Evolutionary conservation across 1,140 invertebrate genomes (phyloP).

Genomic region (Lamellibrachia luymesi): DNA sequence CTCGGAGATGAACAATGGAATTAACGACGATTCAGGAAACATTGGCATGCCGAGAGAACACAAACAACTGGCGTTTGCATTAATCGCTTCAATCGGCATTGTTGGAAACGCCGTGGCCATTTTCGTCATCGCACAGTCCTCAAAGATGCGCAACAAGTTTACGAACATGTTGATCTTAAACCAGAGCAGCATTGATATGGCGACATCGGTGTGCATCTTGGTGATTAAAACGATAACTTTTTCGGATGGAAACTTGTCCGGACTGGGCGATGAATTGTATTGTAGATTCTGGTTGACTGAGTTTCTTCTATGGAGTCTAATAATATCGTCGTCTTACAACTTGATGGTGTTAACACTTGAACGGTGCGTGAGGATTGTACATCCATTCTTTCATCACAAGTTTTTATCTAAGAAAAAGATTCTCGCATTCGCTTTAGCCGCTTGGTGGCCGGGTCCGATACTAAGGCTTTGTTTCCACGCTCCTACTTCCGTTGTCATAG

Average conservation of each 20-base stretch:
- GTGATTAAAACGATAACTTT: slow-evolving; percentile 16
- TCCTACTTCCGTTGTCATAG: slow-evolving; percentile 9
- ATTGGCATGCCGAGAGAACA: neutral
- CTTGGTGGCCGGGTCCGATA: slow-evolving; percentile 14
- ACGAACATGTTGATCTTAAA: slow-evolving; percentile 16
- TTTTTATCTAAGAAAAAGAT: neutral
- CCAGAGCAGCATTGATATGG: slow-evolving; percentile 21
- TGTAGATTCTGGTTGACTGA: slow-evolving; percentile 24
- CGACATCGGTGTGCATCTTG: slow-evolving; percentile 22
- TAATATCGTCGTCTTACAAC: slow-evolving; percentile 22
- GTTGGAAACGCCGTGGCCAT: slow-evolving; percentile 17
- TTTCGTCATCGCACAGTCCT: slow-evolving; percentile 13
- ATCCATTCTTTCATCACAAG: slow-evolving; percentile 26
- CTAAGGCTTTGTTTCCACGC: slow-evolving; percentile 9
- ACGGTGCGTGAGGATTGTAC: slow-evolving; percentile 24
- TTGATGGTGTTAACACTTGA: slow-evolving; percentile 24
- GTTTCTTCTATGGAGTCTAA: slow-evolving; percentile 16
- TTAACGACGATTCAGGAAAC: neutral
- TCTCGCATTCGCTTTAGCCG: neutral
- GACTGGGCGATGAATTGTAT: slow-evolving; percentile 9
- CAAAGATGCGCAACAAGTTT: slow-evolving; percentile 16
- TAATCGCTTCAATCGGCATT: slow-evolving; percentile 9
- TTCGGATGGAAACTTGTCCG: neutral
- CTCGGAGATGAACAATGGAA: neutral
- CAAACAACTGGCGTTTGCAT: neutral